Percentiles rank a stretch among this genome's conserved stretches.
These are phyloP conservation scores for Oreochromis niloticus DNA, from an alignment of 2,113 vertebrate genomes.

Conservation along the genomic window DNA sequence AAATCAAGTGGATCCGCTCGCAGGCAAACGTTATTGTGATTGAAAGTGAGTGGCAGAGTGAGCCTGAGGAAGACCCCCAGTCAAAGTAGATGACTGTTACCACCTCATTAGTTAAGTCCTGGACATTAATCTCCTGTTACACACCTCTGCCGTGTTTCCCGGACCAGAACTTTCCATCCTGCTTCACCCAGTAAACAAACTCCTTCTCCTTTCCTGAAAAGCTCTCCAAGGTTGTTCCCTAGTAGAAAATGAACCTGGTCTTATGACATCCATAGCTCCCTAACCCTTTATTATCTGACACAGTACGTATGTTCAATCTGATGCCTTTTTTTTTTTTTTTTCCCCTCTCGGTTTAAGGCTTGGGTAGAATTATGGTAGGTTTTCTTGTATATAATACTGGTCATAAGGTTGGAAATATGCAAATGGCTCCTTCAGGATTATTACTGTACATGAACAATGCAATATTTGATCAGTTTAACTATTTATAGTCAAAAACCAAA, in stretches of 20 bases:
- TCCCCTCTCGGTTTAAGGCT: not conserved
- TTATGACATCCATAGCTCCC: not conserved
- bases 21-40: slow-evolving; percentile 92
- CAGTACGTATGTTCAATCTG: slow-evolving; percentile 14
- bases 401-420: slow-evolving; percentile 33
- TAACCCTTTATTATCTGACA: not conserved
- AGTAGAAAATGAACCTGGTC: slow-evolving; percentile 17
- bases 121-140: slow-evolving; percentile 59
- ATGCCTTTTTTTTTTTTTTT: slow-evolving; percentile 32
- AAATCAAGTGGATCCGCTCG: slow-evolving; percentile 95
- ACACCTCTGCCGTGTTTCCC: slow-evolving; percentile 45
- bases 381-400: slow-evolving; percentile 41
- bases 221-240: slow-evolving; percentile 3
- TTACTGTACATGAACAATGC: not conserved
- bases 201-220: slow-evolving; percentile 30
- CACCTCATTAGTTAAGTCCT: slow-evolving; percentile 39
- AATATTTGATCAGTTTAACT: not conserved
- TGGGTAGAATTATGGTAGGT: not conserved
- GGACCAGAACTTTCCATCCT: slow-evolving; percentile 31
- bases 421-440: not conserved
- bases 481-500: not conserved
- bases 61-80: slow-evolving; percentile 16
- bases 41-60: slow-evolving; percentile 85
- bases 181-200: slow-evolving; percentile 31
- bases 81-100: slow-evolving; percentile 7